Evolutionary conservation across 2,888 invertebrate genomes (phyloP), one percentile per base, ranked within the genome.

Genomic region (Nezara viridula): DNA sequence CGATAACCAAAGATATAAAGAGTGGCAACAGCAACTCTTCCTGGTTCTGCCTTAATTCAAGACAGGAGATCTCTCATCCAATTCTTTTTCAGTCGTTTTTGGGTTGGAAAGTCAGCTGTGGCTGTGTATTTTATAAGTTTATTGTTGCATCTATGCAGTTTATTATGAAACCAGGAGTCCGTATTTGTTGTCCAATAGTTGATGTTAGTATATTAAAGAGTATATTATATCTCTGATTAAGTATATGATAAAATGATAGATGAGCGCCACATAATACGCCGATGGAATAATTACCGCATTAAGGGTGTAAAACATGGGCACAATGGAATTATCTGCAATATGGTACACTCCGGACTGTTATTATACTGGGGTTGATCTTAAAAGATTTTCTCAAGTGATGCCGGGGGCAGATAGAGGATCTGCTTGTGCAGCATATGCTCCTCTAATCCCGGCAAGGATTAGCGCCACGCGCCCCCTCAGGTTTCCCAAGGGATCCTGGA

Each of bases 361-460:
- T 73, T 73, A 73, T 73, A 73, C 32, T 21, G 66, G 66, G 37
- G 32, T 73, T 21, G 44, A 44, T 81, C 81, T 81, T 81, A 44
- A 81, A n/a, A 81, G 81, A 81, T 81, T 81, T 81, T 81, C 81
- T 47, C 81, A 81, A 81, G 81, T 81, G 81, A 81, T 81, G 81
- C 9, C 21, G n/a, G 9, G n/a, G 44, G 44, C 81, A 81, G 81
- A 81, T 81, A 81, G 81, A 44, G 81, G 81, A 81, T 81, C 81
- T 44, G 81, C 81, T 44, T 44, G 81, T 40, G 81, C 81, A 81
- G 81, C 81, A 81, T 81, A 81, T 81, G 81, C 44, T 81, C 5
- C 44, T n/a, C 44, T 81, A 81, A 81, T 81, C 81, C 81, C 9
- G 47, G 40, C 81, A 24, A 81, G 81, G 81, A 81, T 81, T 81